phyloP scores from a whole-genome alignment of 2,113 vertebrate genomes.

The Loxodonta africana region DNA sequence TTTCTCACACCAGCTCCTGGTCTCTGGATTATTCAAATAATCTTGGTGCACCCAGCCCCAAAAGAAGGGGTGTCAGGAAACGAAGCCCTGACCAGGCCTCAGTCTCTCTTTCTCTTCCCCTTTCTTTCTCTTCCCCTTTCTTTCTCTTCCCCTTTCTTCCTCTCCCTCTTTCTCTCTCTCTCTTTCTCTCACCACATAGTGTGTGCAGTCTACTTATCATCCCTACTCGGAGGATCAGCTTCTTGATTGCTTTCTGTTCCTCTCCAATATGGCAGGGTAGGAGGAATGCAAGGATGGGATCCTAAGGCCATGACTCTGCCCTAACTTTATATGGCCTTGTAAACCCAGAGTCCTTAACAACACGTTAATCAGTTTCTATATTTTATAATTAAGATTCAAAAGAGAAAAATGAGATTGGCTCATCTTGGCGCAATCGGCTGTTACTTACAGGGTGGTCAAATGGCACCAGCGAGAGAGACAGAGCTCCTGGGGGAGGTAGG shows the following conservation, averaged over 20 bases:
- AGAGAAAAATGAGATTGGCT: background rate
- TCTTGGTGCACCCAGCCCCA: background rate
- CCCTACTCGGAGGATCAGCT: background rate
- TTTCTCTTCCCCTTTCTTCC: background rate
- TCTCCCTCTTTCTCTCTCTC: background rate
- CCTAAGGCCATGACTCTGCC: background rate
- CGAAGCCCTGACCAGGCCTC: background rate
- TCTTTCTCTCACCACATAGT: background rate
- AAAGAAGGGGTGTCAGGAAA: background rate
- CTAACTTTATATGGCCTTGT: background rate
- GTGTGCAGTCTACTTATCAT: background rate
- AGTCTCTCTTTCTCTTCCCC: background rate
- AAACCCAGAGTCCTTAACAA: background rate
- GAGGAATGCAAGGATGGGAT: background rate
- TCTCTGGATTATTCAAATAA: background rate
- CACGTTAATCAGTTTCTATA: background rate
- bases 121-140: background rate
- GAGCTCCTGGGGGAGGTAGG: background rate
- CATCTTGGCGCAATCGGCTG: background rate
- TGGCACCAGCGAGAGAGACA: background rate
- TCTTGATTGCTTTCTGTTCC: background rate
- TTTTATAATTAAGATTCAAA: slow-evolving; percentile 18
- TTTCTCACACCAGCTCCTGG: background rate
- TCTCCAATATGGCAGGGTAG: background rate
- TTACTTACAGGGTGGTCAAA: background rate